These are phyloP conservation scores for Neodiprion lecontei DNA, from an alignment of 1,140 invertebrate genomes.

Conservation along the genomic window DNA sequence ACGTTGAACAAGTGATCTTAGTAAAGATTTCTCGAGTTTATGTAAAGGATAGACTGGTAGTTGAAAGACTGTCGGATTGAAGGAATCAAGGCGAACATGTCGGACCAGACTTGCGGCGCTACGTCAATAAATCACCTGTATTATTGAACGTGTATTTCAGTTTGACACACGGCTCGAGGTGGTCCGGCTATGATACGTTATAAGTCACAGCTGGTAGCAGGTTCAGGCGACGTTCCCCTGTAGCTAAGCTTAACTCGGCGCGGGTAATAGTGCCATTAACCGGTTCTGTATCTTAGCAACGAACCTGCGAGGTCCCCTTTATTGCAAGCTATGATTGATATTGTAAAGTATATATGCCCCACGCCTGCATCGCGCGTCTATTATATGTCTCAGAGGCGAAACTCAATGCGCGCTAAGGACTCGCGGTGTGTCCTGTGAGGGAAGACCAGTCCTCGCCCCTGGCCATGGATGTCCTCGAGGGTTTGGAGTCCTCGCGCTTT, in stretches of 20 bases:
- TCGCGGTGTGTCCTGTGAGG: constrained; percentile 19
- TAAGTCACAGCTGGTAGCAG: constrained; percentile 57
- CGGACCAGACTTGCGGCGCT: not conserved
- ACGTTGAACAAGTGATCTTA: no score
- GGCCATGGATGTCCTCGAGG: not conserved
- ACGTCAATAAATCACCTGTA: constrained; percentile 41
- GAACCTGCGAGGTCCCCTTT: constrained; percentile 35
- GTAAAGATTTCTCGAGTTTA: no score
- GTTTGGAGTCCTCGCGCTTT: not conserved
- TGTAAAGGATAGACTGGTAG: no score
- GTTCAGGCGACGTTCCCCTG: constrained; percentile 46
- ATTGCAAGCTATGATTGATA: constrained; percentile 53
- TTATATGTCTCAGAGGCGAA: not conserved
- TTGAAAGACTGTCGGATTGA: not conserved
- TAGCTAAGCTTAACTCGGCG: constrained; percentile 22
- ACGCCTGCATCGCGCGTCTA: not conserved
- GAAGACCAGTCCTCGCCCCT: not conserved
- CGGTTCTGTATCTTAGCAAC: constrained; percentile 54
- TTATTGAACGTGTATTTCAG: constrained; percentile 42
- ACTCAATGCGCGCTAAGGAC: constrained; percentile 1
- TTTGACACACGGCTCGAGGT: constrained; percentile 29
- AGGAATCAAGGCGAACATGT: not conserved
- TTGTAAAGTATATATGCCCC: constrained; percentile 41
- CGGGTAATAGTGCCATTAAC: constrained; percentile 51
- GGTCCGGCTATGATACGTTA: constrained; percentile 47